These are phyloP conservation scores for Capreolus pygargus DNA, from an alignment of 2,113 vertebrate genomes.

Conservation along the genomic window DNA sequence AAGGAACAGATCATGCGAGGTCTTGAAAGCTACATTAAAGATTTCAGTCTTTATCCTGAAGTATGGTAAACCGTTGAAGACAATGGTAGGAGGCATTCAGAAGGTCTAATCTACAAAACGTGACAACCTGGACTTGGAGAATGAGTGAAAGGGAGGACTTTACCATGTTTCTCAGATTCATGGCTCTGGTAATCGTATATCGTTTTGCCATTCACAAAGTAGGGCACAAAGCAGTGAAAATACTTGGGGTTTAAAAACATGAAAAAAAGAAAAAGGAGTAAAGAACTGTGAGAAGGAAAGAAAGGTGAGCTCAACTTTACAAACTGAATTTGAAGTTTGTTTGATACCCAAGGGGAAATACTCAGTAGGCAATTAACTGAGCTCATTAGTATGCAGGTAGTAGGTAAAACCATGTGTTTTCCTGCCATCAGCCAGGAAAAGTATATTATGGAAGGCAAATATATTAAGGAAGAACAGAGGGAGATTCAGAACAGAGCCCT, in stretches of 20 bases:
- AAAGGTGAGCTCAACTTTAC: not conserved
- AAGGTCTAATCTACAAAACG: not conserved
- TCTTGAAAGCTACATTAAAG: not conserved
- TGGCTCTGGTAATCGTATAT: not conserved
- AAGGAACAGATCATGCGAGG: not conserved
- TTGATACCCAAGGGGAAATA: not conserved
- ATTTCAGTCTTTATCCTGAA: not conserved
- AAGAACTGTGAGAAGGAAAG: not conserved
- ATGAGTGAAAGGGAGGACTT: not conserved
- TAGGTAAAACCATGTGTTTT: not conserved
- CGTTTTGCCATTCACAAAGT: not conserved
- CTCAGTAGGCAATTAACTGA: not conserved
- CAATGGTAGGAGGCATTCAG: not conserved
- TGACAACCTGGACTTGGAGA: not conserved
- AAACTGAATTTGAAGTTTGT: not conserved
- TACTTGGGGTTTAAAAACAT: too few relatives aligned
- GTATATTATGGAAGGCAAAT: not conserved
- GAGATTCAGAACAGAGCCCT: not conserved
- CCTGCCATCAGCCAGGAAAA: not conserved
- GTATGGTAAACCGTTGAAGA: not conserved
- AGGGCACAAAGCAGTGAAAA: not conserved
- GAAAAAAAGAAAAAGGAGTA: not conserved
- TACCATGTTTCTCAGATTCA: not conserved
- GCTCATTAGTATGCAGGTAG: not conserved
- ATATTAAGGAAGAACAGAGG: not conserved